phyloP scores from a whole-genome alignment of 2,888 invertebrate genomes.

The Cheilosia variabilis region DNA sequence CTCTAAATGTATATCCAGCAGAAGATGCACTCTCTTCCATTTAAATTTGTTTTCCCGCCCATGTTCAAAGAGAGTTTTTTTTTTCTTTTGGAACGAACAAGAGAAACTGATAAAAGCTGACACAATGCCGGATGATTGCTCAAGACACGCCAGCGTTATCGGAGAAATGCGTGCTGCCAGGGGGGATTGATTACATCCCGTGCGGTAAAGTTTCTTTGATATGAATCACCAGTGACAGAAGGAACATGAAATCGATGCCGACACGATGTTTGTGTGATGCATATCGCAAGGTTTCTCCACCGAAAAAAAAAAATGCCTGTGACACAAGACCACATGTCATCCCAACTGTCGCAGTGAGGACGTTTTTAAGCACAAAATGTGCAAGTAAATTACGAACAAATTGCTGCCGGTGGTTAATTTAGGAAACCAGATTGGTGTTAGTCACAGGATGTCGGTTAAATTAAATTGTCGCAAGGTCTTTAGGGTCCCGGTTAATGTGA shows the following conservation, averaged over 20 bases:
- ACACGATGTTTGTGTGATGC: constrained; percentile 39
- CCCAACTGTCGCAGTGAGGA: constrained; percentile 29
- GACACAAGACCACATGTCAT: constrained; percentile 49
- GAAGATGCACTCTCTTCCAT: neutral
- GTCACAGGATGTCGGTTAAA: constrained; percentile 17
- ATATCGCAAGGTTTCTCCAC: constrained; percentile 34
- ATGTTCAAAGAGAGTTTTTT: constrained; percentile 13
- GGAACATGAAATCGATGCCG: constrained; percentile 63
- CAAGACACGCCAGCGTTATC: constrained; percentile 58
- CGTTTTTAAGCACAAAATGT: constrained; percentile 38
- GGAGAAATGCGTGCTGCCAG: constrained; percentile 21
- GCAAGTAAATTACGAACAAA: constrained; percentile 30
- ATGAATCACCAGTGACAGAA: constrained; percentile 42
- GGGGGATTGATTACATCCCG: constrained; percentile 59
- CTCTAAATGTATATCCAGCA: neutral
- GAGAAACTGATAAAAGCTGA: constrained; percentile 65
- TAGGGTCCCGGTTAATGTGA: neutral
- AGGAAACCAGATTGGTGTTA: constrained; percentile 15
- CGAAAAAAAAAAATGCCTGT: neutral
- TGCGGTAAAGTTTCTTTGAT: constrained; percentile 59
- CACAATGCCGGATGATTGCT: constrained; percentile 65
- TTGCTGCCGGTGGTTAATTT: constrained; percentile 8
- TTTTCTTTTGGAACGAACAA: constrained; percentile 18
- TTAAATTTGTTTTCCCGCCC: neutral
- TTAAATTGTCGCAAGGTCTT: neutral